Evolutionary conservation across 2,888 invertebrate genomes (phyloP), one percentile per base, ranked within the genome.

Genomic region (Megastigmus dorsalis): DNA sequence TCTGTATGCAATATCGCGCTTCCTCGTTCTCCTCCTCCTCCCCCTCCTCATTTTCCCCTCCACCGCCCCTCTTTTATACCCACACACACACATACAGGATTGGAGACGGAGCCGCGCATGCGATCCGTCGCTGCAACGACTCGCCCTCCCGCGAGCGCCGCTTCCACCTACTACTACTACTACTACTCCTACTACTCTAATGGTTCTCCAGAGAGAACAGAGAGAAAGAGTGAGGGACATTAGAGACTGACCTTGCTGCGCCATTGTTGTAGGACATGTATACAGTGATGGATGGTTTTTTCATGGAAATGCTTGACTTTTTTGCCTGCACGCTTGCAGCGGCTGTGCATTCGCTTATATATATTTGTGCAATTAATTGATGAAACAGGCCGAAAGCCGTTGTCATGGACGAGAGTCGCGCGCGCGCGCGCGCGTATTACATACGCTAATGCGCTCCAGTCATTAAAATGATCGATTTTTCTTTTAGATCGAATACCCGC

Each of bases 241-340:
- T 41, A 23, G n/a, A 26, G 15, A 62, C 65, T 65, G 65, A 65
- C 65, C 65, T 65, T 65, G 65, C 65, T 26, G 52, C 65, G n/a
- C n/a, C n/a, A 65, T 65, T 65, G 65, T 65, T 52, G 38, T n/a
- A 38, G n/a, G n/a, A n/a, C n/a, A n/a, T n/a, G n/a, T n/a, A n/a
- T n/a, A n/a, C 36, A 20, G 13, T 65, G 65, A 50, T 52, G 50
- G 65, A 65, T 36, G 52, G 3, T 45, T 45, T 45, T 55, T 55
- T 55, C 15, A 15, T 48, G 48, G 62, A 60, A 60, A 30, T 30
- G n/a, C n/a, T n/a, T n/a, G n/a, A n/a, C n/a, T n/a, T n/a, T n/a
- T n/a, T n/a, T n/a, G n/a, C n/a, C n/a, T n/a, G n/a, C n/a, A n/a
- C n/a, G n/a, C n/a, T n/a, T n/a, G n/a, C n/a, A n/a, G n/a, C n/a